Base-by-base conservation (phyloP, 1,140 invertebrate species). In the Teleopsis dalmanni region DNA sequence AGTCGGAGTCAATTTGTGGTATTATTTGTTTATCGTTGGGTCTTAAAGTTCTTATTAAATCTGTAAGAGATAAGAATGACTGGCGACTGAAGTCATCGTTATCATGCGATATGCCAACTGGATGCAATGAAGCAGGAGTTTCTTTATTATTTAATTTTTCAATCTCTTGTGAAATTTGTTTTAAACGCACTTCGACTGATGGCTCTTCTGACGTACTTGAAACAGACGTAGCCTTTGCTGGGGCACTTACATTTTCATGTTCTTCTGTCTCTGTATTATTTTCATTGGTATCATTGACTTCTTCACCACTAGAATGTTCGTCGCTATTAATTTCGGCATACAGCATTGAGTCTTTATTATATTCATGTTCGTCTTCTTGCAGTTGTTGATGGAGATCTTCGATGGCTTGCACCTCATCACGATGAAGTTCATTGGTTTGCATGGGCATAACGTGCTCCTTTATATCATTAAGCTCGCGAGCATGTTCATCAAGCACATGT, bases 1-100 rank as follows among this genome's bases (percentile, higher is more conserved):
- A 71, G 48, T 70, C 63, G 9, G 65, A 70, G 48, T 71, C 68
- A 51, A 71, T 71, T 48, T 71, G 68, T 25, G 68, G 63, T 22
- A 67, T 65, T 31, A 68, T 64, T 48, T 70, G 68, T 43, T 70
- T 66, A 22, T 70, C 68, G 35, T 65, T 67, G 36, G 67, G 67
- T n/a, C 65, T 58, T 41, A 70, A 27, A 11, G 67, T 70, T 45
- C 65, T 60, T 48, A 71, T 67, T 18, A 71, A 57, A 50, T 71
- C 68, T 37, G 66, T 67, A 4, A 71, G 53, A 8, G 67, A 71
- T 5, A 71, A 52, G 25, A 69, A 70, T 9, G 63, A 65, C 26
- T 71, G 65, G 1, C 60, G 65, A 8, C 57, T 61, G 3, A 66
- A 41, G 40, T 66, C 67, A 35, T 67, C 61, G 38, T 61, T 63